Base-by-base conservation (phyloP, 2,888 invertebrate species). In the Pogonocherus hispidulus region DNA sequence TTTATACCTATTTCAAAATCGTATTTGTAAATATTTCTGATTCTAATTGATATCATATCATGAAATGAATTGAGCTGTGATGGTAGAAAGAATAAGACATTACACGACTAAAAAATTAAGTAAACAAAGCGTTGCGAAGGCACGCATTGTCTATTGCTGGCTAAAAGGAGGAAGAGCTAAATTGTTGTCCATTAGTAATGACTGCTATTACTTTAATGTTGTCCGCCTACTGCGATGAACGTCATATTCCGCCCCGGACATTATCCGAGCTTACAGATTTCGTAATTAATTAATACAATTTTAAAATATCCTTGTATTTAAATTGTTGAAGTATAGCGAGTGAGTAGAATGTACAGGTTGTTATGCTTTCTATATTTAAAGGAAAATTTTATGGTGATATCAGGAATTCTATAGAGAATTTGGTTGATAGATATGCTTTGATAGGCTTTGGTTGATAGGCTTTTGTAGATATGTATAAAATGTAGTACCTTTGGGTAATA, bases 161-260 rank as follows among this genome's bases (percentile, higher is more conserved):
- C 64, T 64, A 64, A 49, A 37, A 59, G 41, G 51, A 47, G 74
- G 75, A 75, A 73, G 57, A 47, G 20, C 56, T 64, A 67, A 71
- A 73, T 73, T 71, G 67, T 66, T 71, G 70, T 63, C 63, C 57
- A 65, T 67, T 73, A 68, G 67, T 69, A 44, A 69, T 68, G 66
- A 56, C 54, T 37, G 64, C 63, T 69, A 75, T 73, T 75, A 55
- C 41, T 67, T 67, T 70, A 75, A 63, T 69, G 62, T 46, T 65
- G 68, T 69, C 70, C 71, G 70, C 75, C 75, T 70, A 75, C 75
- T 44, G 52, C 51, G 51, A 52, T 20, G 18, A 37, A 59, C 57
- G 41, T 57, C 41, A 51, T 37, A 32, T 22, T 51, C 52, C 41
- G 23, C 18, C 23, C 27, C 23, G 59, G 27, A 9, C 5, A 23